Evolutionary conservation across 2,113 vertebrate genomes (phyloP).

Genomic region (Centropristis striata): DNA sequence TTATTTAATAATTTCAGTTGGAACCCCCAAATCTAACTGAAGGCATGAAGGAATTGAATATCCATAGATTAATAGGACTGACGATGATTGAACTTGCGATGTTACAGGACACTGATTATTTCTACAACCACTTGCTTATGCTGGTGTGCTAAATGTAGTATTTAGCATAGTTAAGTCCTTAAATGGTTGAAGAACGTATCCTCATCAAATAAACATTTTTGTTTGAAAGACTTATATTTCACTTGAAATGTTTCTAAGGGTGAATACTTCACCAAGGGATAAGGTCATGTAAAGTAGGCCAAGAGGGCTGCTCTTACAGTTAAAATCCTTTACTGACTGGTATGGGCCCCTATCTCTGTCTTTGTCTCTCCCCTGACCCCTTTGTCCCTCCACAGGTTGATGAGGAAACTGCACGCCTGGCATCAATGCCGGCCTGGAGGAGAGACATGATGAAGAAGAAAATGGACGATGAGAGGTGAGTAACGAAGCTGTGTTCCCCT

Average conservation of each 20-base stretch:
- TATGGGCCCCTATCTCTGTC: conserved; percentile 51
- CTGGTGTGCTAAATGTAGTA: neutral
- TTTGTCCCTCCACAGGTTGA: conserved; percentile 84
- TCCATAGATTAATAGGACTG: neutral
- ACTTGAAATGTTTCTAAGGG: neutral
- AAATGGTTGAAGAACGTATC: neutral
- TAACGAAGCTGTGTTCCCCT: conserved; percentile 11
- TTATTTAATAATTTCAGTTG: neutral
- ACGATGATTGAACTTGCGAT: neutral
- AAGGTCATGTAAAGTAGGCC: conserved; percentile 1
- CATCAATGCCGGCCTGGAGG: conserved; percentile 96
- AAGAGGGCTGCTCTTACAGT: neutral
- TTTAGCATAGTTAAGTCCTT: neutral
- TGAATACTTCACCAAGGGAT: neutral
- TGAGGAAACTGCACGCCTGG: conserved; percentile 91
- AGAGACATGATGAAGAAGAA: conserved; percentile 98
- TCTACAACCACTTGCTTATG: neutral
- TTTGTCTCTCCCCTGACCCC: conserved; percentile 33
- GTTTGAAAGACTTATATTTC: neutral
- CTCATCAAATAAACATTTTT: neutral
- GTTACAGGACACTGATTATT: neutral
- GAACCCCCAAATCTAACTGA: neutral
- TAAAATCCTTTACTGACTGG: conserved; percentile 37
- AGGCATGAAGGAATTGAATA: neutral
- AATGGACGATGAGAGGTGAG: conserved; percentile 96